Evolutionary conservation across 2,888 invertebrate species (phyloP), one percentile per base, ranked within the genome.

Genomic region (Seira musarum): DNA sequence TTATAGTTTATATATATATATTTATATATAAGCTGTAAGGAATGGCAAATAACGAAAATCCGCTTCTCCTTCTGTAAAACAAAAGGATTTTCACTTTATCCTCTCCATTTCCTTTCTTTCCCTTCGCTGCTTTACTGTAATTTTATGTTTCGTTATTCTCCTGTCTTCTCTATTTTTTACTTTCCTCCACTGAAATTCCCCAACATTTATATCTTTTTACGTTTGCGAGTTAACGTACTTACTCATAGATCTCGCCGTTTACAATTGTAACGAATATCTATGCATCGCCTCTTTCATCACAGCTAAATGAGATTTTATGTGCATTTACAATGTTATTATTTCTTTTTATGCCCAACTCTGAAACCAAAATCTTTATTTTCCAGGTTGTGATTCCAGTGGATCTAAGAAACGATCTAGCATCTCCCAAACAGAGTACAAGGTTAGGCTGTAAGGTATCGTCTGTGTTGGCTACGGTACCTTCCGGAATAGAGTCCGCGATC

Each of bases 401-500:
- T 82, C 86, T 89, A 15, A 84, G 89, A 2, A 87, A 87, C 73
- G 88, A 87, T 68, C 83, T 86, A 53, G 84, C 86, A 35, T 86
- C 86, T 53, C 85, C 87, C 2, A 86, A 87, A 67, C 76, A 85
- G 15, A 86, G 85, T 21, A 84, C 85, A 21, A 84, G 87, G 30
- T 87, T 89, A 82, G 89, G 88, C 46, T 88, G 88, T 74, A 88
- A 88, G 80, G 87, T 88, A 49, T 88, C 89, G 1, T 87, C 89
- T 10, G 88, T 89, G 1, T 87, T 88, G 17, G 84, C 89, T n/a
- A 84, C 88, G 24, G 88, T 92, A 61, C 91, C 92, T 22, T 90
- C 90, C 60, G 90, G 90, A 83, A 90, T 90, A 1, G 92, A 92
- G 87, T 91, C 91, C n/a, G 90, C 90, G 49, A 90, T 92, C 25